phyloP scores from a whole-genome alignment of 1,140 invertebrate species.

The Aleiodes sp. region DNA sequence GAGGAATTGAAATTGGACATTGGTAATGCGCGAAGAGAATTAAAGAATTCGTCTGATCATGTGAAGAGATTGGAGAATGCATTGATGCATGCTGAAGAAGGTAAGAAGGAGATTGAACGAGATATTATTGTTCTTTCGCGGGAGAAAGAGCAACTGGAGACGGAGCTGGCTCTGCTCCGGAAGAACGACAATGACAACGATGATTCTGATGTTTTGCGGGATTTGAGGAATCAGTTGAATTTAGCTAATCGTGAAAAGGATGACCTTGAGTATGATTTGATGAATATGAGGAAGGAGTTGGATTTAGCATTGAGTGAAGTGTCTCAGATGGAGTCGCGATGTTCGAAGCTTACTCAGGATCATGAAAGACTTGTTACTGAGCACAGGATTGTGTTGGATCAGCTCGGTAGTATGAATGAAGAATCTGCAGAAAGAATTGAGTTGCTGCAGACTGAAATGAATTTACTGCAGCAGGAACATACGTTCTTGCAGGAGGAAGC shows the following conservation, averaged over 20 bases:
- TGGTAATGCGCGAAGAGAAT: conserved; percentile 45
- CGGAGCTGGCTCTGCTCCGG: conserved; percentile 40
- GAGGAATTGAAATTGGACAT: conserved; percentile 52
- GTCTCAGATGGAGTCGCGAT: conserved; percentile 25
- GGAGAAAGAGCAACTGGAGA: conserved; percentile 51
- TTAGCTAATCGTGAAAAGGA: conserved; percentile 43
- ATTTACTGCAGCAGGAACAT: conserved; percentile 61
- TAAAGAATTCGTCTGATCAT: conserved; percentile 37
- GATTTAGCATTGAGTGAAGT: conserved; percentile 43
- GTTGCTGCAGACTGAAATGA: conserved; percentile 60
- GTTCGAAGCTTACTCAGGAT: conserved; percentile 42
- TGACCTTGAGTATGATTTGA: conserved; percentile 54
- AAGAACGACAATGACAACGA: conserved; percentile 38
- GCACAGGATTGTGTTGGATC: conserved; percentile 48
- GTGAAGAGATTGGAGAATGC: conserved; percentile 46
- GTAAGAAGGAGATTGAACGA: conserved; percentile 46
- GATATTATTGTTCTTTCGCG: conserved; percentile 51
- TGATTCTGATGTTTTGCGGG: conserved; percentile 41
- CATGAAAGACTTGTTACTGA: conserved; percentile 51
- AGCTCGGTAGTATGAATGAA: conserved; percentile 45
- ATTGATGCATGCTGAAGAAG: conserved; percentile 37
- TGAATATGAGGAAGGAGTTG: conserved; percentile 53
- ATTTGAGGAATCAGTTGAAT: conserved; percentile 47
- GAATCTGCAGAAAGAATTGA: conserved; percentile 60
- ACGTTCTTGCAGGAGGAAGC: conserved; percentile 54